Conservation (phyloP, 2,113 vertebrate species). For the Pelecanoides urinatrix region DNA sequence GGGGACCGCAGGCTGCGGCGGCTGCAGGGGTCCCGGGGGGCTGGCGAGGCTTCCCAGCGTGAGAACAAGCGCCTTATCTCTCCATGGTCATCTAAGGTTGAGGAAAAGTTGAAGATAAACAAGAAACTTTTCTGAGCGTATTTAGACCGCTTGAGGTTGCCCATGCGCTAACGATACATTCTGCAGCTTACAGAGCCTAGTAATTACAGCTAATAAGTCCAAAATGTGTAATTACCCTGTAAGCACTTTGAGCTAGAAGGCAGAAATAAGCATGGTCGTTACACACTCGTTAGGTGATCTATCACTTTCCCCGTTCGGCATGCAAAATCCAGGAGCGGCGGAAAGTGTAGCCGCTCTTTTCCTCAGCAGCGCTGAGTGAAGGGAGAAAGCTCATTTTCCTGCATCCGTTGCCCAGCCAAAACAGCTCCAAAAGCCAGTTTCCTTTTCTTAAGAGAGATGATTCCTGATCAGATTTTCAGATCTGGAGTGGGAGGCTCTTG, state of each 20-base stretch:
- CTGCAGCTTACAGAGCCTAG: not conserved
- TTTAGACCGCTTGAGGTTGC: not conserved
- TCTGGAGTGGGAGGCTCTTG: not conserved
- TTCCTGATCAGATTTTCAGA: not conserved
- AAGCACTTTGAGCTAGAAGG: not conserved
- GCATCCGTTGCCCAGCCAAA: not conserved
- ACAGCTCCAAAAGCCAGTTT: not conserved
- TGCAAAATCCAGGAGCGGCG: not conserved
- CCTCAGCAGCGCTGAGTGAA: rapidly evolving
- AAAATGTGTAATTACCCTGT: conserved; percentile 24
- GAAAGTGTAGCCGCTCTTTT: not conserved
- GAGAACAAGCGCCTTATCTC: not conserved
- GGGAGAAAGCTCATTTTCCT: not conserved
- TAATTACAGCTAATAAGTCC: conserved; percentile 55
- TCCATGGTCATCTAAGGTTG: rapidly evolving
- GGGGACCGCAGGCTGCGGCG: not conserved
- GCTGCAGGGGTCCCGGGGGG: not conserved
- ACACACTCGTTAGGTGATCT: not conserved
- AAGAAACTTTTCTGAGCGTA: not conserved
- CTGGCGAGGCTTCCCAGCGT: not conserved
- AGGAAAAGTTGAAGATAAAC: not conserved
- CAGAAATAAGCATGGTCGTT: not conserved
- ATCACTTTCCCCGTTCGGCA: rapidly evolving
- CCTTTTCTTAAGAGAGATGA: not conserved
- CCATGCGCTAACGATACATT: not conserved